These are phyloP conservation scores for Drosophila ustulata DNA, from an alignment of 2,888 invertebrate genomes.

Conservation along the genomic window DNA sequence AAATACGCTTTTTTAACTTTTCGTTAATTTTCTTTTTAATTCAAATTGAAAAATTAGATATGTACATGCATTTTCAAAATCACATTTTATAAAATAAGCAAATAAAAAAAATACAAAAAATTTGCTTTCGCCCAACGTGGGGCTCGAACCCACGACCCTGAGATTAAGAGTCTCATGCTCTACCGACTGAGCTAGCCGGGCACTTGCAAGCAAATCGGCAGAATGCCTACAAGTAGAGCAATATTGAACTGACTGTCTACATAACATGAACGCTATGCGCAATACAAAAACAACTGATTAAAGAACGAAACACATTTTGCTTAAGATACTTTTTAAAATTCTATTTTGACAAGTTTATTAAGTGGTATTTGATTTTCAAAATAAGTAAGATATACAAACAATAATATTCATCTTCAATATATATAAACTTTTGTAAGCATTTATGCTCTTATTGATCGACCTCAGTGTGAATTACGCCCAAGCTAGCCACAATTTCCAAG, in stretches of 20 bases:
- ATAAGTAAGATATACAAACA: neutral
- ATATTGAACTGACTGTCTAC: too few relatives aligned
- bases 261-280: neutral
- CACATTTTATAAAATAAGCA: neutral
- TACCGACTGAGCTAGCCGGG: conserved; percentile 85
- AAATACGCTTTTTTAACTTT: accelerated
- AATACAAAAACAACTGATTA: neutral
- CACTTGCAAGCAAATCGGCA: conserved; percentile 22
- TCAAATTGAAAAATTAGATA: too few relatives aligned
- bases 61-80: too few relatives aligned
- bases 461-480: conserved; percentile 67
- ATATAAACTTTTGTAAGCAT: neutral
- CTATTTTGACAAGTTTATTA: neutral
- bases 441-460: conserved; percentile 8
- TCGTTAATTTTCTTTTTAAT: neutral
- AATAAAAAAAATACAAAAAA: conserved; percentile 32
- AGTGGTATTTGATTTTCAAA: neutral
- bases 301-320: neutral
- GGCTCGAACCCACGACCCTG: conserved; percentile 85
- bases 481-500: conserved; percentile 56
- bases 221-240: neutral
- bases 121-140: conserved; percentile 82
- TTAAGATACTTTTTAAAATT: neutral
- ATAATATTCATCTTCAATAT: neutral
- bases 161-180: conserved; percentile 85